phyloP scores from a whole-genome alignment of 2,888 invertebrate genomes.

The Nudaria mundana region DNA sequence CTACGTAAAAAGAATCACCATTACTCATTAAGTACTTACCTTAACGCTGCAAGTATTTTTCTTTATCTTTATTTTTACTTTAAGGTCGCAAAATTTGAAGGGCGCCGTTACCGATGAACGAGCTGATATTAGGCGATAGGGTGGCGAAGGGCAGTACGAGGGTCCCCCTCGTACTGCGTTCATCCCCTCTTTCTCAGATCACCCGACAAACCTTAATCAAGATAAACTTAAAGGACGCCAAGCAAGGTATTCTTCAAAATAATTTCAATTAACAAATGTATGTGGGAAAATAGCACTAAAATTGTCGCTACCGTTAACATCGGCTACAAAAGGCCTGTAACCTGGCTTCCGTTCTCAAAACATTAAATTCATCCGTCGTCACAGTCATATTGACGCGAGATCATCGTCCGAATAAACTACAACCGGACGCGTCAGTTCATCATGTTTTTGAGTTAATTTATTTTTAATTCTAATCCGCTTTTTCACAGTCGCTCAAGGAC shows the following conservation, averaged over 20 bases:
- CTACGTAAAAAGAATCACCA: constrained; percentile 6
- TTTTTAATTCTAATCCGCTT: constrained; percentile 52
- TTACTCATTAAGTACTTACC: no score
- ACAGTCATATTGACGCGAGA: constrained; percentile 36
- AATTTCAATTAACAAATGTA: constrained; percentile 55
- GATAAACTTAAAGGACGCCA: constrained; percentile 56
- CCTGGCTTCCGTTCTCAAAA: constrained; percentile 39
- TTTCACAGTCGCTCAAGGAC: constrained; percentile 43
- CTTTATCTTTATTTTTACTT: constrained; percentile 55
- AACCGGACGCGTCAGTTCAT: constrained; percentile 48
- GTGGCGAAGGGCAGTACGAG: constrained; percentile 25
- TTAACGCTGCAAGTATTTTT: no score
- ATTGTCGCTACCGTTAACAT: constrained; percentile 27
- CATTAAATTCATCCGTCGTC: constrained; percentile 34
- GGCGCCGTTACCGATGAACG: constrained; percentile 63
- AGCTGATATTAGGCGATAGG: constrained; percentile 52
- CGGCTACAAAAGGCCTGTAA: constrained; percentile 26
- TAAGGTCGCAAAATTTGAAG: constrained; percentile 70
- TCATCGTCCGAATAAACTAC: constrained; percentile 45
- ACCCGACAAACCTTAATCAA: constrained; percentile 70
- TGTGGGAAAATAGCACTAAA: constrained; percentile 27
- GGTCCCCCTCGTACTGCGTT: constrained; percentile 37
- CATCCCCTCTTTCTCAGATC: constrained; percentile 63
- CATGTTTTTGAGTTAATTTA: constrained; percentile 50
- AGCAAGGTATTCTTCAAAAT: constrained; percentile 48